Percentiles rank a stretch among this genome's conserved stretches.
Conservation (phyloP, 2,797 vertebrate species). For the Hypotaenidia okinawae region DNA sequence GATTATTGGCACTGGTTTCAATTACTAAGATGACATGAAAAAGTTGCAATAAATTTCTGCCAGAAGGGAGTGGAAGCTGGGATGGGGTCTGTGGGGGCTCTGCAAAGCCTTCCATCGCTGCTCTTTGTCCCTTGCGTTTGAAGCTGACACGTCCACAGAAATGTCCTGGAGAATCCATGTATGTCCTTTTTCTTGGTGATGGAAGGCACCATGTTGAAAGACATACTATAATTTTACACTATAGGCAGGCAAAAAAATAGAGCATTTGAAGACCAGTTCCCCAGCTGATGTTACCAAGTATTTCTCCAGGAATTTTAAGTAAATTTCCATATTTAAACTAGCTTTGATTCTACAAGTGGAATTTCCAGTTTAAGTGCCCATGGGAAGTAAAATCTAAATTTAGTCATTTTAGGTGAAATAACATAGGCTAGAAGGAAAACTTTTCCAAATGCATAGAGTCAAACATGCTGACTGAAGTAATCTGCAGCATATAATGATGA, state of each 20-base stretch:
- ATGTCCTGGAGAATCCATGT: not conserved
- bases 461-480: not conserved
- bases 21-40: not conserved
- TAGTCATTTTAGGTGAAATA: not conserved
- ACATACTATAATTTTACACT: not conserved
- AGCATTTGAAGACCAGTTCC: not conserved
- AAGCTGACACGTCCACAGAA: not conserved
- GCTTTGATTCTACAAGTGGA: not conserved
- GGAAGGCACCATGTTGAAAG: not conserved
- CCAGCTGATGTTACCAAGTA: not conserved
- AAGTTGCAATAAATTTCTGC: not conserved
- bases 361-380: not conserved
- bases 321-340: not conserved
- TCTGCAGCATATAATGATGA: not conserved
- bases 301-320: not conserved
- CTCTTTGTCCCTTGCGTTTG: not conserved
- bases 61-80: not conserved
- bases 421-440: not conserved
- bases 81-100: not conserved
- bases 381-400: not conserved
- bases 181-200: not conserved
- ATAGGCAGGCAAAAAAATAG: not conserved
- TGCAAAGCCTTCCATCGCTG: not conserved
- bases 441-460: not conserved
- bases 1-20: conserved; percentile 8